Evolutionary conservation across 2,888 invertebrate species (phyloP).

Genomic region (Orchesellides sinensis): DNA sequence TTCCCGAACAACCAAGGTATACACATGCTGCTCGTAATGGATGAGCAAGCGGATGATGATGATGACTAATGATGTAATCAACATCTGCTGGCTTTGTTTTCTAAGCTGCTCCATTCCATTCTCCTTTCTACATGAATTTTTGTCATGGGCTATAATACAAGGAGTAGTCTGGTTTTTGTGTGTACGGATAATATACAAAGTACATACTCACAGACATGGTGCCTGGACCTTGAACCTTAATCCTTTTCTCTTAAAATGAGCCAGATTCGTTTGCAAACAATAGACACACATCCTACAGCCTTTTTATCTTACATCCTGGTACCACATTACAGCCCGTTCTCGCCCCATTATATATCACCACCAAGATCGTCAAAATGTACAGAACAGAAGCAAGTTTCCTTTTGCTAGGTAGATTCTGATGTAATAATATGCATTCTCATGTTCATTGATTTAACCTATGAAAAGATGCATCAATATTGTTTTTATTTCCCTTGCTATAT

Average conservation of each 20-base stretch:
- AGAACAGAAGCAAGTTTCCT: no score
- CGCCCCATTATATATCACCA: no score
- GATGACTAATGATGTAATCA: slow-evolving; percentile 54
- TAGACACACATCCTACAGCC: neutral
- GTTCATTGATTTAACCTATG: no score
- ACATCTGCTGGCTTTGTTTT: slow-evolving; percentile 26
- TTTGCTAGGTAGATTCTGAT: no score
- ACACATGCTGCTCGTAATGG: slow-evolving; percentile 38
- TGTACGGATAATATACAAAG: neutral
- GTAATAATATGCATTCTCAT: no score
- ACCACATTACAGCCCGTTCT: no score
- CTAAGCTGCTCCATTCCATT: no score
- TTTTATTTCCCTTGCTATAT: no score
- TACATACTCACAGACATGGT: neutral
- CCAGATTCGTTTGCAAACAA: slow-evolving; percentile 32
- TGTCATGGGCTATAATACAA: no score
- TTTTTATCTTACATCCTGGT: no score
- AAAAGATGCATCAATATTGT: no score
- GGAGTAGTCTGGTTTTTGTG: neutral
- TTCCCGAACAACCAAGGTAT: neutral
- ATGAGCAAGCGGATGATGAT: slow-evolving; percentile 50
- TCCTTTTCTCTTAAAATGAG: slow-evolving; percentile 18
- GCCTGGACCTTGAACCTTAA: slow-evolving; percentile 53
- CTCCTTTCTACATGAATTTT: neutral
- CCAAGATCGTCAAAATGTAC: no score